These are phyloP conservation scores for Tipula unca DNA, from an alignment of 2,888 invertebrate genomes.

Conservation along the genomic window DNA sequence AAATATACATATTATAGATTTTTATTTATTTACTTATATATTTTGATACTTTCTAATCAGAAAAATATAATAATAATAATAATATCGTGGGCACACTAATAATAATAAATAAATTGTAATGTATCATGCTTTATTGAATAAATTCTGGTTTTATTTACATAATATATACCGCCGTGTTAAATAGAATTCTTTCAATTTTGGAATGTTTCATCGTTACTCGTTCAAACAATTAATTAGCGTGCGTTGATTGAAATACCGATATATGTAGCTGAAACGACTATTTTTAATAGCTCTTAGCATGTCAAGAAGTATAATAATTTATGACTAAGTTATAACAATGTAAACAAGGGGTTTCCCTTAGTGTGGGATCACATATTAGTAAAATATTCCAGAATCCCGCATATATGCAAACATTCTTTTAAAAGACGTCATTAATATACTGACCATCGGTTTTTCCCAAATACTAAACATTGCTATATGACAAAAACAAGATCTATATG, in stretches of 20 bases:
- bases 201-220: background rate
- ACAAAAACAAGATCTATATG: background rate
- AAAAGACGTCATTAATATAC: background rate
- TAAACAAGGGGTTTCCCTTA: background rate
- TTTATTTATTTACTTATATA: no score
- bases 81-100: background rate
- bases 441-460: background rate
- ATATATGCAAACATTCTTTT: background rate
- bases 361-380: background rate
- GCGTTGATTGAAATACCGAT: background rate
- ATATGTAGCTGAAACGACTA: background rate
- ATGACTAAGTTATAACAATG: background rate
- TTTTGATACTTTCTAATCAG: background rate
- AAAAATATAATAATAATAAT: background rate
- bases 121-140: background rate
- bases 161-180: background rate
- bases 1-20: no score
- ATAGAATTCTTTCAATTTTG: background rate
- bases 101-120: background rate
- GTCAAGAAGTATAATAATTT: background rate
- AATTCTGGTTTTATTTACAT: background rate
- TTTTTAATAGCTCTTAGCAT: background rate
- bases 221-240: background rate
- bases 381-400: background rate
- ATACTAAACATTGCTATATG: background rate